Conservation (phyloP, 2,113 vertebrate species). For the Lepus europaeus region DNA sequence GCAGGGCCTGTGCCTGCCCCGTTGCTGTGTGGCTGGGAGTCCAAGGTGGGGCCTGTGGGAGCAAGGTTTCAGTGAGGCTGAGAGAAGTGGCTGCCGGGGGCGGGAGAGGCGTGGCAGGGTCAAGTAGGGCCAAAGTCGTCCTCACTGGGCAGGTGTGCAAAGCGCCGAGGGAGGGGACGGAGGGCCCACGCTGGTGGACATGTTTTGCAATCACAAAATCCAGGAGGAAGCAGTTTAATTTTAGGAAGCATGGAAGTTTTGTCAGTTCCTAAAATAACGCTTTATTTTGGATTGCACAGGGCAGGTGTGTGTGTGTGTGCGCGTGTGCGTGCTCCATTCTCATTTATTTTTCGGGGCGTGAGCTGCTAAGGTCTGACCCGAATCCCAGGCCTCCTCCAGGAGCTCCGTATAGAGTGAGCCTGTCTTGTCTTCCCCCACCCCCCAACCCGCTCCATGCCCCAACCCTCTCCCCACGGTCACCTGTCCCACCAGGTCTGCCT, state of each 20-base stretch:
- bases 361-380: neutral
- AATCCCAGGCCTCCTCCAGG: neutral
- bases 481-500: neutral
- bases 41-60: no score
- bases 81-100: neutral
- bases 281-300: constrained; percentile 50
- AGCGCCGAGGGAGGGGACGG: neutral
- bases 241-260: constrained; percentile 50
- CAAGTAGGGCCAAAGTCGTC: neutral
- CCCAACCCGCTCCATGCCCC: no score
- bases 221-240: constrained; percentile 44
- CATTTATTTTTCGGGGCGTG: neutral
- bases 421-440: neutral
- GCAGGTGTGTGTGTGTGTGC: neutral
- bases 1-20: neutral
- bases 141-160: neutral
- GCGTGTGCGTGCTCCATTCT: neutral
- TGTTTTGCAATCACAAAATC: constrained; percentile 14
- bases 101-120: neutral
- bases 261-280: constrained; percentile 59
- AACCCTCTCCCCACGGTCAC: neutral
- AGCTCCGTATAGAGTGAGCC: neutral
- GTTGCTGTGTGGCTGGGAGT: fast-evolving
- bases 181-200: neutral
- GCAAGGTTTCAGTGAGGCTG: neutral